A percentile compares a stretch with the other conserved stretches of the same genome.
Evolutionary conservation across 2,888 invertebrate genomes (phyloP).

Genomic region (Sphaerophoria rueppellii): DNA sequence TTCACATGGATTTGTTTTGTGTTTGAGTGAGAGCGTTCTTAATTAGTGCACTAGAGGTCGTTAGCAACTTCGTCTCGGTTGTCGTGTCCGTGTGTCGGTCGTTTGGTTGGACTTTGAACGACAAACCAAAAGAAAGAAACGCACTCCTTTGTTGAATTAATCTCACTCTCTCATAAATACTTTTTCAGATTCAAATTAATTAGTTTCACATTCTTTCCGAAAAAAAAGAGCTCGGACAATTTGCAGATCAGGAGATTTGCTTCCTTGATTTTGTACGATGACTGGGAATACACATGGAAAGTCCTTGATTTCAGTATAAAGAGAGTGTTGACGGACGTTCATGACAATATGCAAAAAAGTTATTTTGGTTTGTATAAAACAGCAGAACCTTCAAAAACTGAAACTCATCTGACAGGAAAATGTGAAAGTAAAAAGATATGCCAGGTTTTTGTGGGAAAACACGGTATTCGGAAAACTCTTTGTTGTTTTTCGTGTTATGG

Average conservation of each 20-base stretch:
- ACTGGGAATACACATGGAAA: conserved; percentile 5
- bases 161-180: background rate
- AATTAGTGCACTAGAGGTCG: conserved; percentile 46
- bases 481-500: background rate
- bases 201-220: background rate
- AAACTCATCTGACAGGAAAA: conserved; percentile 50
- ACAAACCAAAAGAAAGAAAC: background rate
- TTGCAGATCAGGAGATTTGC: conserved; percentile 11
- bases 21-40: conserved; percentile 33
- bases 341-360: conserved; percentile 14
- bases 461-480: conserved; percentile 40
- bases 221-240: conserved; percentile 4
- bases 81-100: background rate
- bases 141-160: conserved; percentile 6
- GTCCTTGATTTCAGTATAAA: conserved; percentile 19
- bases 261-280: background rate
- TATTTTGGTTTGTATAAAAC: conserved; percentile 1
- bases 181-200: conserved; percentile 8
- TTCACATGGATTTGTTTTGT: conserved; percentile 38
- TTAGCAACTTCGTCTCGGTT: background rate
- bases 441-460: conserved; percentile 37
- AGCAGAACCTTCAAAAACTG: conserved; percentile 23
- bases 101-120: background rate
- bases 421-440: conserved; percentile 34
- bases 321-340: background rate